These are phyloP conservation scores for Uloborus diversus DNA, from an alignment of 1,140 invertebrate genomes.

Conservation along the genomic window DNA sequence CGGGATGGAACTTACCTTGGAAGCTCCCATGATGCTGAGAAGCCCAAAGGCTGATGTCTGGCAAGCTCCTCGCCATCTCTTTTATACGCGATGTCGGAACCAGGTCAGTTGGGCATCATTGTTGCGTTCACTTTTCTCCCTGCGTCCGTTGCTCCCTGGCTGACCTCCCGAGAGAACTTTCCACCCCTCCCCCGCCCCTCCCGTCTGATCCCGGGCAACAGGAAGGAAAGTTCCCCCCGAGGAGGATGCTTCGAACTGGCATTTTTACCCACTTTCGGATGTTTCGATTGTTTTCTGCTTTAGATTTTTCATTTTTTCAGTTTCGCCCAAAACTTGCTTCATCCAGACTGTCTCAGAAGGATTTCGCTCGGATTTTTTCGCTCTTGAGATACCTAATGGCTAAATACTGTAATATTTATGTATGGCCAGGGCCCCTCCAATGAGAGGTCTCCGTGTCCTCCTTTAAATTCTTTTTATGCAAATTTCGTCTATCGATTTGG, in stretches of 20 bases:
- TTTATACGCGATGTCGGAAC: slow-evolving; percentile 1
- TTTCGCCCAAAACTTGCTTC: too few relatives aligned
- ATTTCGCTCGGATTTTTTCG: too few relatives aligned
- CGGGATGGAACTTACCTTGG: slow-evolving; percentile 36
- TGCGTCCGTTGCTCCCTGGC: background rate
- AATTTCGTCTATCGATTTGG: too few relatives aligned
- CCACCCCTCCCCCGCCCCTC: background rate
- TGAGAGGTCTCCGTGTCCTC: too few relatives aligned
- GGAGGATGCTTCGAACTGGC: background rate
- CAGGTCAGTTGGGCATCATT: slow-evolving; percentile 28
- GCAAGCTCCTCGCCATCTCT: background rate
- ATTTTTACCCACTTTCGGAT: too few relatives aligned
- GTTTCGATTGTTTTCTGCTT: too few relatives aligned
- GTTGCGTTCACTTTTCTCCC: slow-evolving; percentile 2
- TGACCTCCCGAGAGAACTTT: background rate
- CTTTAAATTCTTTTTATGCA: too few relatives aligned
- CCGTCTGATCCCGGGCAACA: background rate
- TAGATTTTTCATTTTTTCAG: too few relatives aligned
- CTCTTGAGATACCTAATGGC: too few relatives aligned
- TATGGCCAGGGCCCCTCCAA: too few relatives aligned
- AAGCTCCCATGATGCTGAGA: slow-evolving; percentile 37
- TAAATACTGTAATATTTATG: too few relatives aligned
- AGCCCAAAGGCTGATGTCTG: background rate
- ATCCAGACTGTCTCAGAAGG: too few relatives aligned
- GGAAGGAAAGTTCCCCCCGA: background rate